Evolutionary conservation across 1,140 invertebrate species (phyloP).

Genomic region (Leguminivora glycinivorella): DNA sequence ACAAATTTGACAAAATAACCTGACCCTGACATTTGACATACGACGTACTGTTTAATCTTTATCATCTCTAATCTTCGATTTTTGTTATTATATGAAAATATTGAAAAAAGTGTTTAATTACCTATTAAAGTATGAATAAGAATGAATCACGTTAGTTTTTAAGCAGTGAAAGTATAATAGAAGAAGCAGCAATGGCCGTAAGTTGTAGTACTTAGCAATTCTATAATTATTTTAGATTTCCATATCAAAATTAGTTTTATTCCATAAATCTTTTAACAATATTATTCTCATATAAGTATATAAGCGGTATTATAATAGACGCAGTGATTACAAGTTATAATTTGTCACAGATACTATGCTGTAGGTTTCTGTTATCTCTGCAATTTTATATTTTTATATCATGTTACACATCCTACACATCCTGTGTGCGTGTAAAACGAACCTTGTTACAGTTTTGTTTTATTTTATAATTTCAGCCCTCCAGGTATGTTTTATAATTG

Average conservation of each 20-base stretch:
- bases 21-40: neutral
- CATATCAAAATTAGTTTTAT: neutral
- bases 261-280: neutral
- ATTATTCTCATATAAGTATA: neutral
- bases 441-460: neutral
- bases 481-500: neutral
- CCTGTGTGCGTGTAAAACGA: neutral
- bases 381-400: neutral
- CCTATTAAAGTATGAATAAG: neutral
- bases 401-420: conserved; percentile 9
- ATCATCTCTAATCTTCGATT: conserved; percentile 7
- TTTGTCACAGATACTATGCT: neutral
- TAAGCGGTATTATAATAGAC: neutral
- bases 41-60: neutral
- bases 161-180: neutral
- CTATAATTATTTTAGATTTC: neutral
- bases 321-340: neutral
- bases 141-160: neutral
- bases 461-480: conserved; percentile 3
- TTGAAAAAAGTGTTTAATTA: neutral
- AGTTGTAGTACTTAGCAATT: neutral
- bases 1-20: neutral
- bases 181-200: conserved; percentile 7
- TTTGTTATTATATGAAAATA: conserved; percentile 1
- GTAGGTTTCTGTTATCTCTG: neutral